A percentile compares a stretch with the other conserved stretches of the same genome.
Evolutionary conservation across 2,113 vertebrate species (phyloP).

Genomic region (Dromiciops gliroides): DNA sequence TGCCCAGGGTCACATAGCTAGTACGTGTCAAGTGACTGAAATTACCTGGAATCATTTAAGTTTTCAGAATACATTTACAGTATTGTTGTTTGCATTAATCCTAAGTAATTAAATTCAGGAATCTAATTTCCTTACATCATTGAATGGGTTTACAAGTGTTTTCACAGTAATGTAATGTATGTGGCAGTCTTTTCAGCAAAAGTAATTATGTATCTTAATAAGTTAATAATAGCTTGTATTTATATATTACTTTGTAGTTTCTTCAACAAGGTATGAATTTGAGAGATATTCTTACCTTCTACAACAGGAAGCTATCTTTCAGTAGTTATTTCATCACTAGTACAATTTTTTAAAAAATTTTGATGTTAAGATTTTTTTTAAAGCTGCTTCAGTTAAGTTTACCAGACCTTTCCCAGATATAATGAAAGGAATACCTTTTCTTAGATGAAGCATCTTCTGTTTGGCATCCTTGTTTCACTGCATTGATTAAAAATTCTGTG

Average conservation of each 20-base stretch:
- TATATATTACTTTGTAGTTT: neutral
- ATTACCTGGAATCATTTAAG: neutral
- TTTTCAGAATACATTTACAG: neutral
- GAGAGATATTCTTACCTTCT: neutral
- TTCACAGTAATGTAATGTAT: constrained; percentile 28
- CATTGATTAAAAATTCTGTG: neutral
- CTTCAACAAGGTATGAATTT: neutral
- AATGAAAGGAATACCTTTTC: neutral
- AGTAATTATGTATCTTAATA: neutral
- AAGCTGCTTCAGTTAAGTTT: constrained; percentile 33
- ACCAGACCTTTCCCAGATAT: neutral
- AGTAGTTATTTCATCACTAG: neutral
- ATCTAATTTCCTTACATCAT: constrained; percentile 2
- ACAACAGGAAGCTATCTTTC: neutral
- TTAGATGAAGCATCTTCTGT: constrained; percentile 21
- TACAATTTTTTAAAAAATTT: too few species aligned
- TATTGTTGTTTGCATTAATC: constrained; percentile 39
- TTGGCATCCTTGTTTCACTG: neutral
- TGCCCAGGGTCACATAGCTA: too few species aligned
- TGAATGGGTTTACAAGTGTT: neutral
- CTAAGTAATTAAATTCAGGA: constrained; percentile 15
- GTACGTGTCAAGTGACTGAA: too few species aligned
- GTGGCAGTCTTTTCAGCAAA: constrained; percentile 29
- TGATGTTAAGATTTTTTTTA: constrained; percentile 21
- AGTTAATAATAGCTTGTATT: neutral